Conservation (phyloP, 2,113 vertebrate genomes). For the Sinocyclocheilus anophthalmus region DNA sequence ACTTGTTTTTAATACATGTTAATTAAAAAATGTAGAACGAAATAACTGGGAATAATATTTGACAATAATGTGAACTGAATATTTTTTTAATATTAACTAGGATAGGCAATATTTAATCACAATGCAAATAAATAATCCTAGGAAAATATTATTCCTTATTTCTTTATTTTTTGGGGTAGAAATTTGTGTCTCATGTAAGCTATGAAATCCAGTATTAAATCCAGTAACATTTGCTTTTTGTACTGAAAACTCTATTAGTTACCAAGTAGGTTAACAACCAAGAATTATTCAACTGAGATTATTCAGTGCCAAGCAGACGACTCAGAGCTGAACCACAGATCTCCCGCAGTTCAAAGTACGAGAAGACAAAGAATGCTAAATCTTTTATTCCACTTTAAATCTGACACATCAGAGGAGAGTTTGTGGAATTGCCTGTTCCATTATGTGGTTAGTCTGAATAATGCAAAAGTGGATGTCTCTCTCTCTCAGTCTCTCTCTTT, state of each 20-base stretch:
- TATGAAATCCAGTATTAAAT: background rate
- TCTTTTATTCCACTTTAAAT: conserved; percentile 39
- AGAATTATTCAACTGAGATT: conserved; percentile 12
- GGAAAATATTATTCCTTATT: background rate
- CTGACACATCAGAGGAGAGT: conserved; percentile 36
- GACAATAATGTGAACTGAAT: background rate
- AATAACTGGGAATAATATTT: background rate
- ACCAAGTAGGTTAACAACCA: conserved; percentile 17
- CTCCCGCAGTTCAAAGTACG: conserved; percentile 2
- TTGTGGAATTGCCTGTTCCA: conserved; percentile 41
- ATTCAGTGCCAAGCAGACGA: conserved; percentile 8
- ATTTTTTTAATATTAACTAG: background rate
- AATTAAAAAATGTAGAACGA: background rate
- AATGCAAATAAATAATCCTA: background rate
- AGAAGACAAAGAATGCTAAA: conserved; percentile 36
- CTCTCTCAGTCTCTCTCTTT: background rate
- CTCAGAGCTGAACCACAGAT: conserved; percentile 15
- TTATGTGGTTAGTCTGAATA: conserved; percentile 44
- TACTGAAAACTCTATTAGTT: background rate
- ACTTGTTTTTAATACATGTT: background rate
- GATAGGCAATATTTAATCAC: background rate
- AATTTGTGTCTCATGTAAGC: background rate
- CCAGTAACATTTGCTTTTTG: background rate
- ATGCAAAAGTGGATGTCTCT: conserved; percentile 34
- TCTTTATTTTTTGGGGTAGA: background rate